Percentiles rank a stretch among this genome's conserved stretches.
Conservation (phyloP, 2,888 invertebrate genomes). For the Melinaea marsaeus region DNA sequence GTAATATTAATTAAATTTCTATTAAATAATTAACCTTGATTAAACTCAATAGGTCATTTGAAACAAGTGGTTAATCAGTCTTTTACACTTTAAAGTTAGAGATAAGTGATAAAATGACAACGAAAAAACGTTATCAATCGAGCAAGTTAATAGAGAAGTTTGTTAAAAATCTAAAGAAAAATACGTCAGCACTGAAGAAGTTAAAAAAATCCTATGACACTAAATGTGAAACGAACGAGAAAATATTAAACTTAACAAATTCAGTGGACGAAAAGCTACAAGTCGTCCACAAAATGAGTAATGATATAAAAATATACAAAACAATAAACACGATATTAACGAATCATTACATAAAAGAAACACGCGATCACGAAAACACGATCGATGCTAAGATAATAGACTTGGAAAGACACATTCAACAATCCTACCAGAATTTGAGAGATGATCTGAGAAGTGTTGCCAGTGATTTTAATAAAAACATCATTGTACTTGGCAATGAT, state of each 20-base stretch:
- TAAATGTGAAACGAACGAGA: conserved; percentile 44
- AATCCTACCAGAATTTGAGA: conserved; percentile 61
- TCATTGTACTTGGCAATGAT: conserved; percentile 59
- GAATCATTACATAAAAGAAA: conserved; percentile 68
- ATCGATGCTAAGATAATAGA: conserved; percentile 60
- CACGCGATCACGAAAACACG: conserved; percentile 58
- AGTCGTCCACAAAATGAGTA: conserved; percentile 62
- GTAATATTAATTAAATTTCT: neutral
- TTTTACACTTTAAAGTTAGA: neutral
- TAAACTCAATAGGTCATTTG: conserved; percentile 4
- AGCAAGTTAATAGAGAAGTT: conserved; percentile 55
- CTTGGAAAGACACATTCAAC: conserved; percentile 56
- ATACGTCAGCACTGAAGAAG: conserved; percentile 60
- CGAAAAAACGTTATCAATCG: conserved; percentile 45
- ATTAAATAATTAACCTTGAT: neutral
- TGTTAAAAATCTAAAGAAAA: conserved; percentile 57
- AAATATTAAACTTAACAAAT: conserved; percentile 54
- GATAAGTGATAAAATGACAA: conserved; percentile 42
- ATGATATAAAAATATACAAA: conserved; percentile 70
- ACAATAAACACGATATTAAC: conserved; percentile 70
- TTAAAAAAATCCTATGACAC: conserved; percentile 54
- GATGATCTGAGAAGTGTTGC: conserved; percentile 55
- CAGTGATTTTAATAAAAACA: conserved; percentile 53
- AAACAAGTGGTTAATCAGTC: neutral
- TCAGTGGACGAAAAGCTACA: conserved; percentile 69